Percentiles rank a stretch among this genome's conserved stretches.
These are phyloP conservation scores for Drosophila burlai DNA, from an alignment of 1,140 invertebrate species.

Conservation along the genomic window DNA sequence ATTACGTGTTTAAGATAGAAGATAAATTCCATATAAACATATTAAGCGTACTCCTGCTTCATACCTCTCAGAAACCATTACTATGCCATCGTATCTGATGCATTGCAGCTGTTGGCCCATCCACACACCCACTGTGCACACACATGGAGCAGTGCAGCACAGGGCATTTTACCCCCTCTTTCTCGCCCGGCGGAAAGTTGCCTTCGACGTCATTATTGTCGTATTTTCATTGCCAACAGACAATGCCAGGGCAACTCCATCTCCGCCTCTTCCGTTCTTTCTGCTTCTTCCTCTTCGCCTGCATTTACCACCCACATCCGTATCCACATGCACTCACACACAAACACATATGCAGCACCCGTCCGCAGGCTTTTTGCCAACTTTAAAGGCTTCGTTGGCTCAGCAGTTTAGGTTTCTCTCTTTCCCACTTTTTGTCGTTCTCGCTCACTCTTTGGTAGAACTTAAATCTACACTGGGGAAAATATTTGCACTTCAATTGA, in stretches of 20 bases:
- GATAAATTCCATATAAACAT: neutral
- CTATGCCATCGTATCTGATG: constrained; percentile 18
- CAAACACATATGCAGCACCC: constrained; percentile 22
- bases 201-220: constrained; percentile 59
- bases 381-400: constrained; percentile 75
- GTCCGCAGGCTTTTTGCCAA: constrained; percentile 68
- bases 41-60: neutral
- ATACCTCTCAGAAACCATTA: neutral
- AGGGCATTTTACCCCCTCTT: constrained; percentile 61
- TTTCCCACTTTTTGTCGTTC: constrained; percentile 1
- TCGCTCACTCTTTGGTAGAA: constrained; percentile 8
- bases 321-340: constrained; percentile 22
- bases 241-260: constrained; percentile 77
- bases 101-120: constrained; percentile 22
- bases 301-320: constrained; percentile 39
- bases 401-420: constrained; percentile 47
- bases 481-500: constrained; percentile 22
- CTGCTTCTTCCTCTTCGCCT: constrained; percentile 13
- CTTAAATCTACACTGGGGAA: constrained; percentile 17
- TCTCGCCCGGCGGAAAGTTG: constrained; percentile 26
- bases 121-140: constrained; percentile 13
- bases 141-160: constrained; percentile 20
- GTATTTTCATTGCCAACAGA: constrained; percentile 83
- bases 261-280: constrained; percentile 21
- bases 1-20: neutral